These are phyloP conservation scores for Subacronicta megacephala DNA, from an alignment of 2,888 invertebrate species.

Conservation along the genomic window DNA sequence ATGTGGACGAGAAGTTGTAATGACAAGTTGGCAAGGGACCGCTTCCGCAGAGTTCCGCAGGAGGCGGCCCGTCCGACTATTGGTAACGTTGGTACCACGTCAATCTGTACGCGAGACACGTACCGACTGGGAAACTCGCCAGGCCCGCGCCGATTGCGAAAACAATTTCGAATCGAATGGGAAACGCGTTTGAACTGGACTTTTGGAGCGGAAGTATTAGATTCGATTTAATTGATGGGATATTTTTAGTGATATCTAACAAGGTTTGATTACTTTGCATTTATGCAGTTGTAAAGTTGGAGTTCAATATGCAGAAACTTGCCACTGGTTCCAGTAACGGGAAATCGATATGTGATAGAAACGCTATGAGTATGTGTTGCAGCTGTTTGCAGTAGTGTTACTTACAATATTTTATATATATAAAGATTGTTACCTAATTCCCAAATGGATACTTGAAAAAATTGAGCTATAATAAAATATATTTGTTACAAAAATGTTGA, in stretches of 20 bases:
- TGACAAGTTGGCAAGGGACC: conserved; percentile 58
- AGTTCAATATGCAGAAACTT: conserved; percentile 2
- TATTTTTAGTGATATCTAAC: conserved; percentile 50
- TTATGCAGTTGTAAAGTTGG: conserved; percentile 14
- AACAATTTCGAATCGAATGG: conserved; percentile 64
- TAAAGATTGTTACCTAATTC: not conserved
- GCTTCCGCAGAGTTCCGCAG: conserved; percentile 51
- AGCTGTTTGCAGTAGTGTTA: not conserved
- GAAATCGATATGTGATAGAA: conserved; percentile 10
- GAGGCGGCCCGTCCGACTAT: conserved; percentile 46
- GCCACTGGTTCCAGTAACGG: not conserved
- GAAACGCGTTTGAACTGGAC: conserved; percentile 54
- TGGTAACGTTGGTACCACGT: conserved; percentile 27
- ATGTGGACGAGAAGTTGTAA: conserved; percentile 51
- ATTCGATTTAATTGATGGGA: conserved; percentile 55
- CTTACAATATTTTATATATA: not conserved
- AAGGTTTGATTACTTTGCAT: conserved; percentile 27
- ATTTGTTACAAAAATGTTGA: conserved; percentile 26
- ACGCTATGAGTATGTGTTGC: not conserved
- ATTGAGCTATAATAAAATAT: conserved; percentile 26
- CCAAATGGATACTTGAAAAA: conserved; percentile 20
- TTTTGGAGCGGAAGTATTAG: conserved; percentile 55
- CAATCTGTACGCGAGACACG: conserved; percentile 61
- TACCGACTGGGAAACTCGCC: conserved; percentile 62
- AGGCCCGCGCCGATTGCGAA: conserved; percentile 61